These are phyloP conservation scores for Pocillopora grandis DNA, from an alignment of 92 coral and sea anemone genomes.

Conservation along the genomic window DNA sequence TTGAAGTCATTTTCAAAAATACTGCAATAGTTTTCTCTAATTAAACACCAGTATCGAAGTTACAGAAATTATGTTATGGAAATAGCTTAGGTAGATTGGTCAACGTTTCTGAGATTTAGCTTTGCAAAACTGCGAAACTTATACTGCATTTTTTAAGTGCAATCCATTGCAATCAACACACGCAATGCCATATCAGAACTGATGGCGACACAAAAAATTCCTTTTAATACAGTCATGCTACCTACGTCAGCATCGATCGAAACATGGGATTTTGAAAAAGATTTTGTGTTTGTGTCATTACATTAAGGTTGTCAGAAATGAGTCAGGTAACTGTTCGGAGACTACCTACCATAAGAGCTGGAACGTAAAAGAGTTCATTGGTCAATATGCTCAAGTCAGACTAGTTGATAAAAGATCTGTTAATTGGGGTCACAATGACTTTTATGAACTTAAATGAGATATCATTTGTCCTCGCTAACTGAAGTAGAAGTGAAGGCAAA, in stretches of 20 bases:
- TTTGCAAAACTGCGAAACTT: too few species aligned
- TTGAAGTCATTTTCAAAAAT: too few species aligned
- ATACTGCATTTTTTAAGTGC: too few species aligned
- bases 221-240: background rate
- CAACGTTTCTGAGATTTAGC: too few species aligned
- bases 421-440: conserved; percentile 54
- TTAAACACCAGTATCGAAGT: too few species aligned
- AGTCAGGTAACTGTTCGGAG: conserved; percentile 55
- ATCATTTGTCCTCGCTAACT: background rate
- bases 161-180: too few species aligned
- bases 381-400: conserved; percentile 50
- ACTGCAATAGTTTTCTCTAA: too few species aligned
- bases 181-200: too few species aligned
- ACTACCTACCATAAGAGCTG: conserved; percentile 42
- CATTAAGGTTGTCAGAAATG: conserved; percentile 30
- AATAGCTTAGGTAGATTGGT: too few species aligned
- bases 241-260: background rate
- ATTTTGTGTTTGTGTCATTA: background rate
- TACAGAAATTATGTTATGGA: too few species aligned
- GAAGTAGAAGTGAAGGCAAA: background rate
- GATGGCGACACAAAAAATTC: too few species aligned
- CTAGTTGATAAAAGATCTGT: conserved; percentile 45
- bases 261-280: too few species aligned
- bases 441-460: background rate
- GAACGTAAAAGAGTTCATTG: conserved; percentile 39